Evolutionary conservation across 2,113 vertebrate species (phyloP).

Genomic region (Asarcornis scutulata): DNA sequence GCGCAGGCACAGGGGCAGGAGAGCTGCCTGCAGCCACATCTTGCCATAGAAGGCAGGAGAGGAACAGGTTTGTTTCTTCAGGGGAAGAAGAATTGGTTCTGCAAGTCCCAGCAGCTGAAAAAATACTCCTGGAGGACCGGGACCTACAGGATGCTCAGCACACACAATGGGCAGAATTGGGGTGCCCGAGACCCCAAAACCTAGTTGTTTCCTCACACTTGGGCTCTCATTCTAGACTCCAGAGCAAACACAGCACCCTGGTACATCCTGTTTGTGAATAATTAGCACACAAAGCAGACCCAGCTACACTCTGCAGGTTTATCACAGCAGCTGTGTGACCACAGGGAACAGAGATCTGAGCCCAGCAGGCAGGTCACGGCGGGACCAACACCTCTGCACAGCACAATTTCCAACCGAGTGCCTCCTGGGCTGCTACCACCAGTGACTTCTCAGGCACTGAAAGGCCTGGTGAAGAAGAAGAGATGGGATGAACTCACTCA

Average conservation of each 20-base stretch:
- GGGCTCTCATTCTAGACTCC: background rate
- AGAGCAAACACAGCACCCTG: rapidly evolving
- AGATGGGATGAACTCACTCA: rapidly evolving
- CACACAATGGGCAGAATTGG: rapidly evolving
- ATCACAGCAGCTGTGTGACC: rapidly evolving
- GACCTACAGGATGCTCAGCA: rapidly evolving
- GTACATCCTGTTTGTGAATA: background rate
- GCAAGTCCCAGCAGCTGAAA: too few species aligned
- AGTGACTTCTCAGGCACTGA: background rate
- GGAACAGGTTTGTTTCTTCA: too few species aligned
- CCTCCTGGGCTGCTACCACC: rapidly evolving
- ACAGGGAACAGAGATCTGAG: rapidly evolving
- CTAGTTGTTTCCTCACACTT: rapidly evolving
- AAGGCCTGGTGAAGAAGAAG: background rate
- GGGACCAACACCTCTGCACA: background rate
- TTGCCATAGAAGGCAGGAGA: too few species aligned
- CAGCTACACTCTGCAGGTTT: rapidly evolving
- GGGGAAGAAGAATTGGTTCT: too few species aligned
- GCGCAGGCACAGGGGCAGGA: too few species aligned
- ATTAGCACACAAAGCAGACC: rapidly evolving
- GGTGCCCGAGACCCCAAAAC: rapidly evolving
- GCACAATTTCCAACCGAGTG: rapidly evolving
- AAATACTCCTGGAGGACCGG: background rate
- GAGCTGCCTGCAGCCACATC: too few species aligned
- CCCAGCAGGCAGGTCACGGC: background rate